phyloP scores from a whole-genome alignment of 2,797 vertebrate species.

The Megalops cyprinoides region DNA sequence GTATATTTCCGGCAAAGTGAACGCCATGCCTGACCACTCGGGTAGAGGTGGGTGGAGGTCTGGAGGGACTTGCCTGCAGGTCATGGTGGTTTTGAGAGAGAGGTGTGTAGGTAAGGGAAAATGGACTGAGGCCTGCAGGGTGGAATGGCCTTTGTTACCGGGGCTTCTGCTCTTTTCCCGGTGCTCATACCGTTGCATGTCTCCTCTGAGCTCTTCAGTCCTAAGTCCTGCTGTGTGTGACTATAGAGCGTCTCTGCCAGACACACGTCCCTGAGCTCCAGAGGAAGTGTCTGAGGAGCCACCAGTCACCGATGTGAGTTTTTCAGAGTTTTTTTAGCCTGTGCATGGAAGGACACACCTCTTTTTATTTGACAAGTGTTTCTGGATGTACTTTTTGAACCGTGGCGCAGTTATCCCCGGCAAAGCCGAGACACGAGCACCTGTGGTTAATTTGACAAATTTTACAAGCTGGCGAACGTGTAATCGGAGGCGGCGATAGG shows the following conservation, averaged over 20 bases:
- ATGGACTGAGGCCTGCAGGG: neutral
- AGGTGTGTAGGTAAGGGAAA: neutral
- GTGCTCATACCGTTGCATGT: too few relatives aligned
- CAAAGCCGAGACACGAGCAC: constrained; percentile 58
- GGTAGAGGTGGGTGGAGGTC: neutral
- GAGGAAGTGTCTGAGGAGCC: too few relatives aligned
- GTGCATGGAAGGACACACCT: neutral
- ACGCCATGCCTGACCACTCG: neutral
- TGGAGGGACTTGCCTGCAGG: neutral
- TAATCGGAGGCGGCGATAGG: constrained; percentile 55
- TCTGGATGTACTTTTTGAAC: constrained; percentile 67
- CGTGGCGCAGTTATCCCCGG: constrained; percentile 68
- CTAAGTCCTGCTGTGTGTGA: too few relatives aligned
- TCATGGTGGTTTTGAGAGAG: neutral
- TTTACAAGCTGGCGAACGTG: constrained; percentile 77
- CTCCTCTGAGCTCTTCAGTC: too few relatives aligned
- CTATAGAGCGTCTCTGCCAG: too few relatives aligned
- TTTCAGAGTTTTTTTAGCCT: too few relatives aligned
- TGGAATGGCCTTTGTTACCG: too few relatives aligned
- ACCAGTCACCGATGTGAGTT: too few relatives aligned
- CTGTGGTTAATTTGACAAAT: constrained; percentile 70
- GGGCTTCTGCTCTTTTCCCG: too few relatives aligned
- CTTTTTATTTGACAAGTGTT: constrained; percentile 7
- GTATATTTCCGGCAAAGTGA: neutral
- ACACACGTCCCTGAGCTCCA: too few relatives aligned